Evolutionary conservation across 1,140 invertebrate species (phyloP).

Genomic region (Pissodes strobi): DNA sequence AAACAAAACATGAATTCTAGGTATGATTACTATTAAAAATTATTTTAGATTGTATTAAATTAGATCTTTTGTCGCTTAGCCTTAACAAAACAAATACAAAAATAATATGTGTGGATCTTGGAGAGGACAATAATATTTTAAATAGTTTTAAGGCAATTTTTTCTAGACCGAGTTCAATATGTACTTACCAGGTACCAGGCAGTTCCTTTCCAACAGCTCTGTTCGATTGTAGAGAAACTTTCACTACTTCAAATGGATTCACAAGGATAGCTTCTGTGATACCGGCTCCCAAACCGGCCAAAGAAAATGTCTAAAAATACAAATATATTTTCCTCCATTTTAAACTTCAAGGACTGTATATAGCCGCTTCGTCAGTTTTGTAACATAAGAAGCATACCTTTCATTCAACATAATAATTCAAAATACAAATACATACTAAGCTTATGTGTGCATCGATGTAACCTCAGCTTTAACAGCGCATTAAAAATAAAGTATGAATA

Average conservation of each 20-base stretch:
- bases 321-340: slow-evolving; percentile 25
- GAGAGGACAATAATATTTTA: background rate
- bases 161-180: background rate
- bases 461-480: too few relatives aligned
- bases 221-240: slow-evolving; percentile 82
- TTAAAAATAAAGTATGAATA: too few relatives aligned
- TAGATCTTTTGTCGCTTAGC: too few relatives aligned
- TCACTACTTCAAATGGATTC: slow-evolving; percentile 94
- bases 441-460: too few relatives aligned
- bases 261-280: slow-evolving; percentile 87
- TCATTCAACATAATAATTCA: background rate
- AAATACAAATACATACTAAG: background rate
- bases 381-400: too few relatives aligned
- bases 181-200: slow-evolving; percentile 69
- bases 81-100: too few relatives aligned
- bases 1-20: slow-evolving; percentile 2
- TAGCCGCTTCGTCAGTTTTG: too few relatives aligned
- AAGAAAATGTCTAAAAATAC: slow-evolving; percentile 74
- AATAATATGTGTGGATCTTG: too few relatives aligned
- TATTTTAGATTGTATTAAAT: too few relatives aligned
- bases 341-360: too few relatives aligned
- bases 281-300: slow-evolving; percentile 85
- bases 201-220: slow-evolving; percentile 59
- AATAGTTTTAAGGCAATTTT: background rate
- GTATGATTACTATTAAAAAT: too few relatives aligned